phyloP scores from a whole-genome alignment of 2,888 invertebrate species.

The Tinea pellionella region DNA sequence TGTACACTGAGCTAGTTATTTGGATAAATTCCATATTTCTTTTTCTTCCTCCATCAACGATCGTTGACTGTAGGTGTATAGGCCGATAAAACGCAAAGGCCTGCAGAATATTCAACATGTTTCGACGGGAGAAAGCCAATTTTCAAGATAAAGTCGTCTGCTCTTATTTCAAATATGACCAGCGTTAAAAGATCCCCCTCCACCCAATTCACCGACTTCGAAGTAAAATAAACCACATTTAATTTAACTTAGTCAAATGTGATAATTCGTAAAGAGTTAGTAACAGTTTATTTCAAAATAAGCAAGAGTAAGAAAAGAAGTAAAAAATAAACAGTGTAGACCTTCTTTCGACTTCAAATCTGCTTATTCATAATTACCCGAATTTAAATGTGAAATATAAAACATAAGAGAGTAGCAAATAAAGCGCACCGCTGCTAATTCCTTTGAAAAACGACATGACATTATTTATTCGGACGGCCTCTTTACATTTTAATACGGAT shows the following conservation, averaged over 20 bases:
- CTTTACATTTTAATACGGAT: slow-evolving; percentile 62
- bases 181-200: background rate
- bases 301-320: background rate
- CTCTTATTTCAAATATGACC: background rate
- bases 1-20: too few relatives aligned
- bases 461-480: slow-evolving; percentile 56
- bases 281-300: background rate
- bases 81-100: background rate
- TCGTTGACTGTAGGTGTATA: background rate
- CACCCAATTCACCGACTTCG: too few relatives aligned
- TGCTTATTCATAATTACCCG: slow-evolving; percentile 55
- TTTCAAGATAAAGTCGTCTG: background rate
- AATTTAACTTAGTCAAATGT: too few relatives aligned
- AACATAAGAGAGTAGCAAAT: slow-evolving; percentile 46
- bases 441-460: slow-evolving; percentile 53
- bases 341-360: slow-evolving; percentile 25
- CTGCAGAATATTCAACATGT: background rate
- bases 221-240: too few relatives aligned
- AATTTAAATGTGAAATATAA: slow-evolving; percentile 51
- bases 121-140: background rate
- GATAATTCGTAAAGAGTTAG: background rate
- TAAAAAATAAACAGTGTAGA: background rate
- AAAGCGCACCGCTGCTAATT: slow-evolving; percentile 46
- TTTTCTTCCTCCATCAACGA: too few relatives aligned
- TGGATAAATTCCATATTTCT: too few relatives aligned